A percentile compares a stretch with the other conserved stretches of the same genome.
phyloP scores from a whole-genome alignment of 2,113 vertebrate species.

The Solenodon paradoxus region DNA sequence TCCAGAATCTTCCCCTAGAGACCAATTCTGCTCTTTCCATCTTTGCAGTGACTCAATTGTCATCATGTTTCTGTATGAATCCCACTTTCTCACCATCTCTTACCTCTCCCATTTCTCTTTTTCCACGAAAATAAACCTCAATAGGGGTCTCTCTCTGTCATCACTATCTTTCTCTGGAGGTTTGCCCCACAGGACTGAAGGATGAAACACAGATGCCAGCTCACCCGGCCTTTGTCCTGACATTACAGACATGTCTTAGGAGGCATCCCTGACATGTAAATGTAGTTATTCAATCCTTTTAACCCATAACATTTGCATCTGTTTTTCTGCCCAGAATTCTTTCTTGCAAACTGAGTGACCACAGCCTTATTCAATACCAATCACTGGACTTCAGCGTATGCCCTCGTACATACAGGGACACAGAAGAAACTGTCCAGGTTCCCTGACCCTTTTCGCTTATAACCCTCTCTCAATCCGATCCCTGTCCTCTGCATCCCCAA shows the following conservation, averaged over 20 bases:
- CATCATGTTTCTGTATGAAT: background rate
- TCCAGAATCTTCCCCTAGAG: slow-evolving; percentile 23
- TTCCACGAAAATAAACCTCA: background rate
- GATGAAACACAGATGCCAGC: background rate
- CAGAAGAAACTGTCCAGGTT: background rate
- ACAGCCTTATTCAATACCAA: background rate
- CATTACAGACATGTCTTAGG: background rate
- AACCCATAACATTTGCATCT: background rate
- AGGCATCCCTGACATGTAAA: background rate
- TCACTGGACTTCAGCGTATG: background rate
- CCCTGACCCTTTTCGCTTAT: background rate
- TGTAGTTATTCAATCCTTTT: background rate
- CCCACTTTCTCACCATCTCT: background rate
- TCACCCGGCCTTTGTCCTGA: background rate
- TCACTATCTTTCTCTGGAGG: background rate
- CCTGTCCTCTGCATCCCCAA: background rate
- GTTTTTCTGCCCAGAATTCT: background rate
- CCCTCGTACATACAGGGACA: background rate
- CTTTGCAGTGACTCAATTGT: background rate
- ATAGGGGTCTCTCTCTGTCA: background rate
- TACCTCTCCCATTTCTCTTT: background rate
- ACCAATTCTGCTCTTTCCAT: background rate
- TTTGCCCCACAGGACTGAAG: background rate
- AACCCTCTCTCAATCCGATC: background rate
- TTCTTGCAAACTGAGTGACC: background rate